Conservation (phyloP, 2,888 invertebrate genomes). For the Acanthosepion esculentum region DNA sequence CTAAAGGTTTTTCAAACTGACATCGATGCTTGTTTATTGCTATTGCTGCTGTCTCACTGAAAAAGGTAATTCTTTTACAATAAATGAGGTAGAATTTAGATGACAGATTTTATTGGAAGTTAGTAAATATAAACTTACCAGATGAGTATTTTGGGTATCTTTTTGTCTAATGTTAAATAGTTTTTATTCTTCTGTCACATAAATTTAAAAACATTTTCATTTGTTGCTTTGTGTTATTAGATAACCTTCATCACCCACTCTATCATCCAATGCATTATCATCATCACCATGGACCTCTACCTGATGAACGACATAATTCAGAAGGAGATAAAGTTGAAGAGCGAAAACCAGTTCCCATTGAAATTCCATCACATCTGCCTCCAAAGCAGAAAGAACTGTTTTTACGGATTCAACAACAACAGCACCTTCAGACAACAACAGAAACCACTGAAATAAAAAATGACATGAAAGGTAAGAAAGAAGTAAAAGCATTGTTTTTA, state of each 20-base stretch:
- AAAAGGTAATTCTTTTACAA: not conserved
- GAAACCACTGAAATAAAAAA: constrained; percentile 53
- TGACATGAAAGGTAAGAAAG: constrained; percentile 51
- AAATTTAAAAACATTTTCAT: not conserved
- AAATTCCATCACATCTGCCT: constrained; percentile 79
- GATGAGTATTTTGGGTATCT: too few relatives aligned
- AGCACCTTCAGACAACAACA: constrained; percentile 77
- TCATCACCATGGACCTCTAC: constrained; percentile 39
- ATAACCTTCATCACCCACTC: constrained; percentile 35
- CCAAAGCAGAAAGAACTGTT: constrained; percentile 82
- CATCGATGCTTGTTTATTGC: not conserved
- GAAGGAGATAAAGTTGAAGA: constrained; percentile 36
- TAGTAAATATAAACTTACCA: too few relatives aligned
- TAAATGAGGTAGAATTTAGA: not conserved
- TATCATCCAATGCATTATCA: constrained; percentile 39
- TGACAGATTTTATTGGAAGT: not conserved
- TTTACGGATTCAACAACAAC: constrained; percentile 81
- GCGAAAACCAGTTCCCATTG: constrained; percentile 50
- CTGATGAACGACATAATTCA: constrained; percentile 13
- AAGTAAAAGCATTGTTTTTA: not conserved
- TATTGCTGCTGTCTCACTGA: not conserved
- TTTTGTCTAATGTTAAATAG: too few relatives aligned
- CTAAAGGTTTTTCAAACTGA: not conserved
- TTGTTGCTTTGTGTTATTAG: not conserved
- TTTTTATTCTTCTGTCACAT: too few relatives aligned